A percentile compares a stretch with the other conserved stretches of the same genome.
These are phyloP conservation scores for Teinopalpus imperialis DNA, from an alignment of 2,888 invertebrate genomes.

Conservation along the genomic window DNA sequence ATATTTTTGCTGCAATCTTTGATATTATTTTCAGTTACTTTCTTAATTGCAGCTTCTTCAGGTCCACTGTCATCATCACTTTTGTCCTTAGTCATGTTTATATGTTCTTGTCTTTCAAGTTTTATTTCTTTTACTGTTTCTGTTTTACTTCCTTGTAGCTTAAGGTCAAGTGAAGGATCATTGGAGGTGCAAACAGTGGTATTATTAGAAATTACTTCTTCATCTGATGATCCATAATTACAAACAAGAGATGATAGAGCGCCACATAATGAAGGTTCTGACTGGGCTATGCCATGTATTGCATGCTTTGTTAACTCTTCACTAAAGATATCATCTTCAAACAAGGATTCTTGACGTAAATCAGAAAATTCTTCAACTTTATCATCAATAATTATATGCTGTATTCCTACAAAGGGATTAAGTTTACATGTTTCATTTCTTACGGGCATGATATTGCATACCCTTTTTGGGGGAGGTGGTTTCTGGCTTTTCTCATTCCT, in stretches of 20 bases:
- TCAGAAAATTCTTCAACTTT: conserved; percentile 38
- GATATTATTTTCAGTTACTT: conserved; percentile 32
- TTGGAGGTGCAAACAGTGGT: conserved; percentile 9
- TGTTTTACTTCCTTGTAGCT: conserved; percentile 1
- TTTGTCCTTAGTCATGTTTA: conserved; percentile 19
- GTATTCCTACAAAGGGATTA: conserved; percentile 74
- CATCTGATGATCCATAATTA: conserved; percentile 81
- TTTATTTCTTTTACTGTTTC: conserved; percentile 1
- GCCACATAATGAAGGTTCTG: conserved; percentile 64
- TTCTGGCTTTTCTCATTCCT: conserved; percentile 9
- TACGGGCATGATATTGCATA: conserved; percentile 36
- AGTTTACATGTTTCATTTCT: conserved; percentile 52
- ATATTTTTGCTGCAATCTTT: conserved; percentile 29
- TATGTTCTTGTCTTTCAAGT: neutral
- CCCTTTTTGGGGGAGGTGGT: conserved; percentile 22
- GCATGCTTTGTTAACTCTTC: conserved; percentile 21
- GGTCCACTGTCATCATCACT: conserved; percentile 72
- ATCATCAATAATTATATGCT: conserved; percentile 45
- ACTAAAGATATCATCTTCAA: conserved; percentile 62
- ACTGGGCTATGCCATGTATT: conserved; percentile 20
- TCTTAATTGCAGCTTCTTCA: conserved; percentile 67
- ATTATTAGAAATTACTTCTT: conserved; percentile 45
- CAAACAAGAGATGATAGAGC: conserved; percentile 81
- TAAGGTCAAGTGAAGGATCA: conserved; percentile 22
- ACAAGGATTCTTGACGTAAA: conserved; percentile 33